Evolutionary conservation across 1,140 invertebrate species (phyloP).

Genomic region (Philotrypesis tridentata): DNA sequence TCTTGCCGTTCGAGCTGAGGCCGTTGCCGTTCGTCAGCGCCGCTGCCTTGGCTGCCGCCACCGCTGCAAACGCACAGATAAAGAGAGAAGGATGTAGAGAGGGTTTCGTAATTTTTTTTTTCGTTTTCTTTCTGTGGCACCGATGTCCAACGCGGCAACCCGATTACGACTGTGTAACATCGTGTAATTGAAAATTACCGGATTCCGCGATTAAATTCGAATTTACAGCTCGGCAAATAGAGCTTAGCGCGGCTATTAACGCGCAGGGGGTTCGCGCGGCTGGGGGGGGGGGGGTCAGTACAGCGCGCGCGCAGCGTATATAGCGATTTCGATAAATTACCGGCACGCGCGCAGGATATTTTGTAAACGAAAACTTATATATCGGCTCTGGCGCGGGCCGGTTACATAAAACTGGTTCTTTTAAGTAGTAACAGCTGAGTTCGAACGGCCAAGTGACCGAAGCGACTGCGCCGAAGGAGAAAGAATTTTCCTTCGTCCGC

Average conservation of each 20-base stretch:
- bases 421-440: conserved; percentile 37
- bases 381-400: background rate
- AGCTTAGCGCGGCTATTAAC: background rate
- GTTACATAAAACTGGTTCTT: conserved; percentile 42
- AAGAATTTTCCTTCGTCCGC: conserved; percentile 10
- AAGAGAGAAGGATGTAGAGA: background rate
- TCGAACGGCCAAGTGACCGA: background rate
- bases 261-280: too few species aligned
- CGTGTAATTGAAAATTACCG: background rate
- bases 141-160: too few species aligned
- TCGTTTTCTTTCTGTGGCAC: too few species aligned
- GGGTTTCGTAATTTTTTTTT: too few species aligned
- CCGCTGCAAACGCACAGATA: too few species aligned
- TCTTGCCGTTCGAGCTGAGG: conserved; percentile 24
- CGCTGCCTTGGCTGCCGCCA: background rate
- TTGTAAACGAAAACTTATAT: conserved; percentile 20
- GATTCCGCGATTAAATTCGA: background rate
- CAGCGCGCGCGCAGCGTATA: background rate
- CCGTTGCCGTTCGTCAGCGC: conserved; percentile 12
- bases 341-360: conserved; percentile 14
- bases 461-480: background rate
- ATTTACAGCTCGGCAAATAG: background rate
- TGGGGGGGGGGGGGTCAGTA: too few species aligned
- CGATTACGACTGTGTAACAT: too few species aligned
- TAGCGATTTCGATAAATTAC: background rate